Evolutionary conservation across 2,888 invertebrate genomes (phyloP).

Genomic region (Diploptera punctata): DNA sequence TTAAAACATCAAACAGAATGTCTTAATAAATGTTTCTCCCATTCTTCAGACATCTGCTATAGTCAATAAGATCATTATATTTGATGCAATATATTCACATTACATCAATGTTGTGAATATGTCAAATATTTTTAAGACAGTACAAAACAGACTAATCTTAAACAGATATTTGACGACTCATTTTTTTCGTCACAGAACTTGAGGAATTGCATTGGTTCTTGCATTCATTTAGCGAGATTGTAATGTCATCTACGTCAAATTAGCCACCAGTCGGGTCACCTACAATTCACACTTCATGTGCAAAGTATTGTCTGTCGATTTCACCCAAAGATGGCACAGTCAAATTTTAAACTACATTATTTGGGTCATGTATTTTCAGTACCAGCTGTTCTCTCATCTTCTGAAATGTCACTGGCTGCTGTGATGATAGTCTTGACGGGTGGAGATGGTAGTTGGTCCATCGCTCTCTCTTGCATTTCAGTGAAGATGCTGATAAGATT

Average conservation of each 20-base stretch:
- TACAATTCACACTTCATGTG: background rate
- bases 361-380: constrained; percentile 16
- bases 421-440: constrained; percentile 41
- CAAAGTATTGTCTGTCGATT: background rate
- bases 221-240: background rate
- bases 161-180: no score
- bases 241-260: background rate
- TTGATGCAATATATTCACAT: no score
- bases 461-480: constrained; percentile 56
- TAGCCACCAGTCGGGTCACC: background rate
- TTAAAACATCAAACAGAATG: no score
- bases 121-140: no score
- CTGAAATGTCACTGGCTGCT: constrained; percentile 38
- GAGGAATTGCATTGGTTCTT: background rate
- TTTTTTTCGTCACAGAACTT: no score
- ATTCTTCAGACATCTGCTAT: no score
- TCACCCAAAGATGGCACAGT: background rate
- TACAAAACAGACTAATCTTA: no score
- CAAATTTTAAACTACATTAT: background rate
- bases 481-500: constrained; percentile 88
- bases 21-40: no score
- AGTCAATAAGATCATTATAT: no score
- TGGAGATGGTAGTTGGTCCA: constrained; percentile 9
- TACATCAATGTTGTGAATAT: no score
- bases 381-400: constrained; percentile 31